Base-by-base conservation (phyloP, 1,140 invertebrate genomes). In the Drosophila nannoptera region DNA sequence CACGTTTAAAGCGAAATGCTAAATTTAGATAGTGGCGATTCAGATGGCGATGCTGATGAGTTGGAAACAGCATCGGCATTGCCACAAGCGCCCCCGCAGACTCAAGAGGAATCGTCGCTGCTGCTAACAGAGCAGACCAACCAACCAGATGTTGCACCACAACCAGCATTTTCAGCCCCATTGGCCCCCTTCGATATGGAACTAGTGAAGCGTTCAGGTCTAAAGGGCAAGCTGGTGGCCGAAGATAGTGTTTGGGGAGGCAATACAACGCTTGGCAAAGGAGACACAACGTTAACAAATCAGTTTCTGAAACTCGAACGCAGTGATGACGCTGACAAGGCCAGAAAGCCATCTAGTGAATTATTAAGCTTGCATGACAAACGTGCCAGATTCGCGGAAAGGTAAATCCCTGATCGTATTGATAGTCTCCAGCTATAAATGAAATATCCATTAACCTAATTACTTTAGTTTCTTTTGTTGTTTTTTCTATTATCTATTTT, bases 181-280 rank as follows among this genome's bases (percentile, higher is more conserved):
- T 61, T 87, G 8, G 84, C 84, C 0, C 77, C 84, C 16, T 84
- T 64, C 40, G 67, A 87, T 7, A 72, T 78, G 77, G 84, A 87
- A 29, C 54, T 87, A 35, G 59, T 87, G 35, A 67, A 81, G 12
- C 64, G 69, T 11, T 12, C 69, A 12, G 48, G 61, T 2, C 43
- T 84, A 31, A 53, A 63, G 31, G 74, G 65, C 4, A 73, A 73
- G 8, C 46, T 84, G 33, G 14, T 50, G 8, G 36, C 38, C 14
- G 31, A 32, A 3, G 61, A 68, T 32, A 86, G 74, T 45, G 40
- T 81, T 3, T 80, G 74, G 71, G 12, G 67, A 7, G 46, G 42
- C 6, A 40, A 22, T 22, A 22, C 22, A 22, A 22, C 9, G 4
- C 14, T 7, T 11, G 42, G 63, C 12, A 14, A 14, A 33, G 40